Evolutionary conservation across 1,140 invertebrate genomes (phyloP), one percentile per base, ranked within the genome.

Genomic region (Trachymyrmex septentrionalis): DNA sequence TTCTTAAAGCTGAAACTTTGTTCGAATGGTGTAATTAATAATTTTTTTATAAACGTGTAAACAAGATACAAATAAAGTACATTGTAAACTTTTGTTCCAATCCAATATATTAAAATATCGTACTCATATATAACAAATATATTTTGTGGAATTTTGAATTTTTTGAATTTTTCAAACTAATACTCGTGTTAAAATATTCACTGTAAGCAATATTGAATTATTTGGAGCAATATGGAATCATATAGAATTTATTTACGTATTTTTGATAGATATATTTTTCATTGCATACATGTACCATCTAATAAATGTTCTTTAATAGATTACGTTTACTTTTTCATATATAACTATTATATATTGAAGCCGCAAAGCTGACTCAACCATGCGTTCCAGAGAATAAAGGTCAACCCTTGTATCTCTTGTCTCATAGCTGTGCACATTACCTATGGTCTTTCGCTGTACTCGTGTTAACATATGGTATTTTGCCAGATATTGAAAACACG

Each of bases 381-480:
- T 38, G 48, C 48, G 48, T 80, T 69, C 21, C 14, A 38, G 14
- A 38, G n/a, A 10, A 55, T 81, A 81, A 81, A 81, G 77, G 64
- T 81, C 77, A 81, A 71, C 24, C 30, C 3, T 34, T 71, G 77
- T 34, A 55, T 69, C 64, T 34, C 30, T 81, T 81, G 77, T 30
- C 14, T 81, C n/a, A 48, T 63, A 24, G 55, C 30, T 57, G 21
- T 80, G 30, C 64, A 55, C 50, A 81, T 81, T 71, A 77, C 75
- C 57, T 44, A 71, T 81, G 64, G 30, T 81, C 64, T 81, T 69
- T 81, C 30, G 38, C 12, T 53, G 24, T 81, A 48, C 24, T 81
- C 64, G 9, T 30, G 77, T 81, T 81, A 81, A 81, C 77, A 81
- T 81, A 81, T 81, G 64, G 64, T 81, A 34, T 50, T 81, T 57